Evolutionary conservation across 1,140 invertebrate genomes (phyloP), one percentile per base, ranked within the genome.

Genomic region (Palaemon carinicauda): DNA sequence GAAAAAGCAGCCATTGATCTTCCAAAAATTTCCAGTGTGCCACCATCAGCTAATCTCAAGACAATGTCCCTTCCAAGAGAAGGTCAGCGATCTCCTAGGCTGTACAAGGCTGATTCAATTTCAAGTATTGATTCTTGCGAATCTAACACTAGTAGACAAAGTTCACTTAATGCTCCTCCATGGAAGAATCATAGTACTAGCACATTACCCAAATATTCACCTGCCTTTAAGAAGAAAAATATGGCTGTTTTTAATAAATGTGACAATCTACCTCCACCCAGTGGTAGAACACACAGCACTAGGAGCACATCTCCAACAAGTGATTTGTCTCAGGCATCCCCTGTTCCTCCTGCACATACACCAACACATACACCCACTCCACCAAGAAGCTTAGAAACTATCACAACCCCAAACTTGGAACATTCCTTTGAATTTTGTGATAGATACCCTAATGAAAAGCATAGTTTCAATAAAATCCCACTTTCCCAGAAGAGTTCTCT

Each of bases 171-270:
- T 77, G 56, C 65, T 29, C 87, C 82, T 10, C 84, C 89, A 15
- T 87, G 87, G 82, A 87, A 86, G 93, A 73, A 52, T 73, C 90
- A 92, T 80, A 41, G 51, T 15, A 53, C 88, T 21, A 80, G 82
- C 82, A 89, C 79, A 54, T 77, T 75, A 91, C 96, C 95, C 0
- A 96, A 96, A 92, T 96, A 96, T 92, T 96, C 95, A 1, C 96
- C 96, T 33, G 95, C 95, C 1, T 96, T 96, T 90, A 96, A 96
- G 90, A 91, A 95, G 79, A 95, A 96, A 91, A 94, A 93, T 56
- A 91, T 96, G 24, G 93, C 95, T 85, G 93, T 95, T 4, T 95
- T 95, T 90, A 89, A 51, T 77, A 89, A 93, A 93, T 53, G 91
- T 52, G 89, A 89, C 60, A 88, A 74, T 33, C 75, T 89, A 27